Conservation (phyloP, 2,113 vertebrate genomes). For the Panurus biarmicus region DNA sequence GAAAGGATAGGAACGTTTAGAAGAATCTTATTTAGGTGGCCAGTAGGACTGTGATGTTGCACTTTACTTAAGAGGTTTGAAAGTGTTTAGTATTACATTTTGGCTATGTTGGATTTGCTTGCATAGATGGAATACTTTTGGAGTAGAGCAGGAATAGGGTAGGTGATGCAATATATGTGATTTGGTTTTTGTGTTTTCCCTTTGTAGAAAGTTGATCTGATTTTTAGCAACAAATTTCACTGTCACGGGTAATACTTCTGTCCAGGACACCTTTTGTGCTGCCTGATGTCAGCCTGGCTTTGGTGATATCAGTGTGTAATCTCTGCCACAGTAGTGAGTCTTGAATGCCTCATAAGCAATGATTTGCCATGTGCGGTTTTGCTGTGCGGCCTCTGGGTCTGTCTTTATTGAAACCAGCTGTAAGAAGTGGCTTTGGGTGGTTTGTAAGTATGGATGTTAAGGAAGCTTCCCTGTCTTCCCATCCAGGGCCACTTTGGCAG, state of each 20-base stretch:
- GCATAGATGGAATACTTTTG: neutral
- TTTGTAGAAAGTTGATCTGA: neutral
- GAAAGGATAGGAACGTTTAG: neutral
- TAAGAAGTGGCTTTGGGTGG: neutral
- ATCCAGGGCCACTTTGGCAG: neutral
- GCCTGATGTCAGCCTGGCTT: neutral
- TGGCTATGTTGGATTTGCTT: neutral
- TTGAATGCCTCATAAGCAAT: accelerated
- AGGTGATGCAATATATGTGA: neutral
- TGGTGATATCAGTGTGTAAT: neutral
- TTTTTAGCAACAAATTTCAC: neutral
- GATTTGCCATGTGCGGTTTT: neutral
- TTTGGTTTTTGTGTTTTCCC: neutral
- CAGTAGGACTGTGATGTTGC: neutral
- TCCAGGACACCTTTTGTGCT: neutral
- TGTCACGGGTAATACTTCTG: neutral
- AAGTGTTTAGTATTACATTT: neutral
- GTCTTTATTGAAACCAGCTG: neutral
- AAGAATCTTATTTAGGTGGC: neutral
- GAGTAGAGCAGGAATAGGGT: neutral
- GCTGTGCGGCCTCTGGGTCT: neutral
- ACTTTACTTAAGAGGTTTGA: neutral
- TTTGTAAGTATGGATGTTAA: neutral
- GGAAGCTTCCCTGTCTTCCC: neutral
- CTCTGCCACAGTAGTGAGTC: neutral